Evolutionary conservation across 2,888 invertebrate genomes (phyloP), one percentile per base, ranked within the genome.

Genomic region (Himalopsyche tibetana): DNA sequence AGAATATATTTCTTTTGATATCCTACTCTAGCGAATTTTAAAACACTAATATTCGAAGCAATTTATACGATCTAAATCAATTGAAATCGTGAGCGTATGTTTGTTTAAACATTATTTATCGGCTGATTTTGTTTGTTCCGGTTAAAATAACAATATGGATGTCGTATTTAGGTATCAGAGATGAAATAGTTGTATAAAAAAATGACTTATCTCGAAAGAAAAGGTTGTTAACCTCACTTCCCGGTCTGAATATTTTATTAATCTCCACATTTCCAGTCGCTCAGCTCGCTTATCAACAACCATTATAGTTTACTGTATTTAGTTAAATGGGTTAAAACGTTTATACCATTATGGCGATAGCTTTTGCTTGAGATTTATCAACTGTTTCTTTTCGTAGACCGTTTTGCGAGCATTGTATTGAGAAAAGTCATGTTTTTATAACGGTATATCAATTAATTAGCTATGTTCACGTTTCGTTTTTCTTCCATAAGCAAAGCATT

Each of bases 231-330:
- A 63, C 63, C 63, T 28, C 19, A n/a, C 63, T 63, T 63, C 28
- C 63, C 63, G 63, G 63, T 19, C 63, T 63, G 63, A n/a, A 63
- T 63, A 63, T 28, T 63, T 63, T 63, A 63, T 63, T 63, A 63
- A 63, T 63, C 63, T 63, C 63, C 63, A 19, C 28, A 28, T 63
- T 63, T 63, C 63, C 63, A 63, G 63, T 63, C 63, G 28, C 63
- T 63, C 28, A 19, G n/a, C 19, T 63, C 28, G 5, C 19, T 63
- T 63, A 63, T 63, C 63, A 63, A 28, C 28, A 28, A 28, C 63
- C 63, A 63, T 63, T 63, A 63, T 63, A 63, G 63, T 63, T 63
- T 63, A 63, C 63, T 63, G 63, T 63, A 63, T 63, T 63, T 63
- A 63, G 63, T 63, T 63, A 63, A 63, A 63, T 63, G 28, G 63